A percentile compares a stretch with the other conserved stretches of the same genome.
Conservation (phyloP, 2,797 vertebrate genomes). For the Hypotaenidia okinawae region DNA sequence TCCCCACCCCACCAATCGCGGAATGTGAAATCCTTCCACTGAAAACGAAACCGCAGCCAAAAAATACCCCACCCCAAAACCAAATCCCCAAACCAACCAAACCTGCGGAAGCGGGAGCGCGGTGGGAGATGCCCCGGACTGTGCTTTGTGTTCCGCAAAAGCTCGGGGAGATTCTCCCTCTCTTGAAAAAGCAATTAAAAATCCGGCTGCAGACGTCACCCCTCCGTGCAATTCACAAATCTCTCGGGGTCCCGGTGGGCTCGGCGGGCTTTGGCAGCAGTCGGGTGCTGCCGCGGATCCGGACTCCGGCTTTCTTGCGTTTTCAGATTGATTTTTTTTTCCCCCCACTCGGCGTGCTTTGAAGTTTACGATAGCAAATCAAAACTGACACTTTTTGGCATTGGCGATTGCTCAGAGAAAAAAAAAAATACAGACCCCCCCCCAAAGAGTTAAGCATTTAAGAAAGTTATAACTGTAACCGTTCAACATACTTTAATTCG, state of each 20-base stretch:
- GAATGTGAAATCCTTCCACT: neutral
- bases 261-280: conserved; percentile 18
- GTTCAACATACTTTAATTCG: conserved; percentile 67
- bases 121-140: neutral
- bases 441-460: conserved; percentile 44
- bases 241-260: neutral
- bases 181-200: conserved; percentile 22
- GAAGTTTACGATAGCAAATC: conserved; percentile 58
- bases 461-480: conserved; percentile 48
- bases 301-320: conserved; percentile 12
- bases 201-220: neutral
- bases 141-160: neutral
- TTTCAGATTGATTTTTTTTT: neutral
- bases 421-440: neutral
- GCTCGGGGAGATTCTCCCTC: neutral
- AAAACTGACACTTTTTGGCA: conserved; percentile 52
- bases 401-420: neutral
- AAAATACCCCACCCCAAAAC: too few species aligned
- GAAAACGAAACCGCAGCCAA: neutral
- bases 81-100: neutral
- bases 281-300: conserved; percentile 34
- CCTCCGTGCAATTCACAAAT: neutral
- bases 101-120: neutral
- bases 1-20: neutral
- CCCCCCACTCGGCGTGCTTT: neutral